Base-by-base conservation (phyloP, 1,140 invertebrate species). In the Schmidtea mediterranea region DNA sequence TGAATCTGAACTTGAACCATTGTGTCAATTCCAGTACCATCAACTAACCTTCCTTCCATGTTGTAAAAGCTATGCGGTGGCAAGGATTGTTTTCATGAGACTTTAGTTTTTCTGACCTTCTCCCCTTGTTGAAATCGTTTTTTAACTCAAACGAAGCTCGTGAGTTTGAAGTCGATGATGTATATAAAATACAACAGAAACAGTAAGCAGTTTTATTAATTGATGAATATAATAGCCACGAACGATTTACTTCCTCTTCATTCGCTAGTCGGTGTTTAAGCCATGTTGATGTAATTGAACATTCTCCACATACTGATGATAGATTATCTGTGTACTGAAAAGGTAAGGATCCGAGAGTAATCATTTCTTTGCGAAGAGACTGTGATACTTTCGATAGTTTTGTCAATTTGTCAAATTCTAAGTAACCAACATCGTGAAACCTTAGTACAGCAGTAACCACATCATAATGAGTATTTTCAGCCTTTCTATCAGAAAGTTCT, bases 121-220 rank as follows among this genome's bases (percentile, higher is more conserved):
- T 52, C 48, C 51, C 51, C 13, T 52, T 51, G 22, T 37, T 51
- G 36, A 51, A 51, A 6, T 21, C 49, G 10, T 51, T 36, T 2
- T 2, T 16, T 49, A 49, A 51, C 32, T 26, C 49, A 49, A 51
- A 49, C 19, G 12, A 49, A 26, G 49, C 2, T 49, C 36, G 19
- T 10, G n/a, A 26, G 36, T 49, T 32, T 15, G 43, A 26, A 49
- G 2, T 37, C 13, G 43, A 23, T 49, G 49, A 49, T 47, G 49
- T 26, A 49, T 26, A 51, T 49, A 51, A 32, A 26, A 51, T 21
- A 39, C 49, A 51, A 16, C 49, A 51, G 21, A 51, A 51, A 26
- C 48, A 51, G 36, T 51, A 51, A 49, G 49, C 45, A 39, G 49
- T n/a, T 49, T 51, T 19, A 10, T 51, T 51, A 32, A 13, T 37